Evolutionary conservation across 2,888 invertebrate genomes (phyloP).

Genomic region (Drosophila hamatofila): DNA sequence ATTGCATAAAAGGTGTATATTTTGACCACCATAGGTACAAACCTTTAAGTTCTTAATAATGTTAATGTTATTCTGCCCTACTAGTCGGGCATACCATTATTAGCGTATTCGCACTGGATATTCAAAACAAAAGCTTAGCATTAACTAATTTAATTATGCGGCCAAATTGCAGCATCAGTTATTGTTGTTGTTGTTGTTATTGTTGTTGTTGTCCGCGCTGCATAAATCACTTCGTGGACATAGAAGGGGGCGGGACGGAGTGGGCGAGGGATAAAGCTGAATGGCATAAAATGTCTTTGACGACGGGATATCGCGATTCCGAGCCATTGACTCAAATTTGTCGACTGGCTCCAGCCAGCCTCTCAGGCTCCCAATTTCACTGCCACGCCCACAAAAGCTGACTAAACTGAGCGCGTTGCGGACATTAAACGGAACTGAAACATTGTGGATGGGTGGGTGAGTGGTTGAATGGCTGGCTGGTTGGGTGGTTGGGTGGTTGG

Average conservation of each 20-base stretch:
- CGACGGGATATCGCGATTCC: constrained; percentile 62
- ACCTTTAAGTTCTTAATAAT: neutral
- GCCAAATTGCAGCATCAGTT: constrained; percentile 57
- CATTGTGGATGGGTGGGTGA: neutral
- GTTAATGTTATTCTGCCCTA: neutral
- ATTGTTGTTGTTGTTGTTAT: constrained; percentile 26
- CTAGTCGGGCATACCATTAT: neutral
- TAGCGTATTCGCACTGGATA: neutral
- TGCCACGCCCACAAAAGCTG: constrained; percentile 14
- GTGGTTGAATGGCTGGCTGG: too few species aligned
- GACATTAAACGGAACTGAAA: constrained; percentile 37
- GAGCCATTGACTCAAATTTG: constrained; percentile 68
- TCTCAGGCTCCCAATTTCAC: neutral
- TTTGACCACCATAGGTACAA: too few species aligned
- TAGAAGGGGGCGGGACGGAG: neutral
- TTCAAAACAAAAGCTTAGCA: constrained; percentile 52
- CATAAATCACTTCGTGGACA: constrained; percentile 53
- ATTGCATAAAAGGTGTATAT: too few species aligned
- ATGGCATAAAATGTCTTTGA: constrained; percentile 37
- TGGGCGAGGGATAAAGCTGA: neutral
- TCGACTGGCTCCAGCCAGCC: constrained; percentile 37
- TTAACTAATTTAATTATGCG: constrained; percentile 71
- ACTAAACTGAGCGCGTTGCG: constrained; percentile 38
- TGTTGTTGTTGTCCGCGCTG: constrained; percentile 29
- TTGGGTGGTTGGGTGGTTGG: too few species aligned